phyloP scores from a whole-genome alignment of 2,888 invertebrate species.

The Lasioglossum leucozonium region DNA sequence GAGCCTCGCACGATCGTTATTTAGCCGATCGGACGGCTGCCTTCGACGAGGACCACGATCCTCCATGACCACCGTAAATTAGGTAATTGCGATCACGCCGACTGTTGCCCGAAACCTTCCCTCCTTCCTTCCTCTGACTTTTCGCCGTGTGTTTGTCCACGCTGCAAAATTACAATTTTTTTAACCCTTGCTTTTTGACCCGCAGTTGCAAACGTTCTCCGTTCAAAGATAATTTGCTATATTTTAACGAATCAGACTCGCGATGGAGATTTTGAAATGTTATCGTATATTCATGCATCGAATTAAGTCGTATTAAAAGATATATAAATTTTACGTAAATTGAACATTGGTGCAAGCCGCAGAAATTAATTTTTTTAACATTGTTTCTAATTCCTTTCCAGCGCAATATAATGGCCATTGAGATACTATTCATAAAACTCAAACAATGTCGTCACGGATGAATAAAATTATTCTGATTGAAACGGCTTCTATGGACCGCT shows the following conservation, averaged over 20 bases:
- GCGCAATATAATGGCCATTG: too few relatives aligned
- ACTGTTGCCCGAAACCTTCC: neutral
- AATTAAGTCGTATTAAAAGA: too few relatives aligned
- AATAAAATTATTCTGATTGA: neutral
- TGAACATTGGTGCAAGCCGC: too few relatives aligned
- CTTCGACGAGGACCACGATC: neutral
- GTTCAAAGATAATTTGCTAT: too few relatives aligned
- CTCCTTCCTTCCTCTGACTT: neutral
- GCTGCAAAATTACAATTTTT: neutral
- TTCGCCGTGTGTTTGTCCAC: neutral
- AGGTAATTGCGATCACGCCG: neutral
- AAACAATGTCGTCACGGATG: neutral
- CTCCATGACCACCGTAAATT: neutral
- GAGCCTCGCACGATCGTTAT: constrained; percentile 54
- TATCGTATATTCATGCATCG: too few relatives aligned
- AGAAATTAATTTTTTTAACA: too few relatives aligned
- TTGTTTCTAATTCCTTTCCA: too few relatives aligned
- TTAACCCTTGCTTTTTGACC: too few relatives aligned
- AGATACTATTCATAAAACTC: neutral
- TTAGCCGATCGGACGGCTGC: constrained; percentile 16
- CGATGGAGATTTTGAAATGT: too few relatives aligned
- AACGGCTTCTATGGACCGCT: neutral
- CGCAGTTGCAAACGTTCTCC: too few relatives aligned
- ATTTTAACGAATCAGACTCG: too few relatives aligned
- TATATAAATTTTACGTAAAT: too few relatives aligned